phyloP scores from a whole-genome alignment of 2,113 vertebrate species.

The Malaclemys terrapin region DNA sequence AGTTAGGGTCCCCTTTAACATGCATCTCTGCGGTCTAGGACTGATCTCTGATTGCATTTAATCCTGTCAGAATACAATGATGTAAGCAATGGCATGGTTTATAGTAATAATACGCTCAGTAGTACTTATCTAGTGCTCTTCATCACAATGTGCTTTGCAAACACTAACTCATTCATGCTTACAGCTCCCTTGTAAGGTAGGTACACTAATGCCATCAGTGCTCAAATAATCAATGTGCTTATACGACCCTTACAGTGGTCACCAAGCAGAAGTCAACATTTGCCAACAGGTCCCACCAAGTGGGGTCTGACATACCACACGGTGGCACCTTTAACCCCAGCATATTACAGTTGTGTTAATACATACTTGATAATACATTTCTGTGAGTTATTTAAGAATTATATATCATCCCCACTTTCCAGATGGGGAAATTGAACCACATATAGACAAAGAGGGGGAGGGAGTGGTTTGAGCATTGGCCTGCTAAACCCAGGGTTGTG shows the following conservation, averaged over 20 bases:
- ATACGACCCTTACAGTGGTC: neutral
- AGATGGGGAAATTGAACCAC: neutral
- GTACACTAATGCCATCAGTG: fast-evolving
- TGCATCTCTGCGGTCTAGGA: neutral
- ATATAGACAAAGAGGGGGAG: neutral
- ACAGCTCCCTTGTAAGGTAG: neutral
- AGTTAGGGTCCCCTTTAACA: neutral
- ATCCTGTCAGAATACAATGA: neutral
- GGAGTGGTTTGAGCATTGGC: no score
- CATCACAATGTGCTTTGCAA: neutral
- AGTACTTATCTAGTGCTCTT: neutral
- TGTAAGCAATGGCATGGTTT: neutral
- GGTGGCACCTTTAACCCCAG: neutral
- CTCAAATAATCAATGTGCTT: neutral
- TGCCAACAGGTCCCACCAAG: neutral
- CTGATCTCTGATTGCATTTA: neutral
- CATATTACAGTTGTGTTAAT: neutral
- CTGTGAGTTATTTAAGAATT: neutral
- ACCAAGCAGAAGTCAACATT: neutral
- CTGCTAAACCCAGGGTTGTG: no score
- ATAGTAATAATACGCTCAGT: neutral
- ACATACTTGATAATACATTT: neutral
- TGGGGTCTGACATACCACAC: neutral
- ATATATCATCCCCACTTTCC: neutral
- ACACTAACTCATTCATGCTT: neutral